Base-by-base conservation (phyloP, 2,113 vertebrate species). In the Cyprinodon tularosa region DNA sequence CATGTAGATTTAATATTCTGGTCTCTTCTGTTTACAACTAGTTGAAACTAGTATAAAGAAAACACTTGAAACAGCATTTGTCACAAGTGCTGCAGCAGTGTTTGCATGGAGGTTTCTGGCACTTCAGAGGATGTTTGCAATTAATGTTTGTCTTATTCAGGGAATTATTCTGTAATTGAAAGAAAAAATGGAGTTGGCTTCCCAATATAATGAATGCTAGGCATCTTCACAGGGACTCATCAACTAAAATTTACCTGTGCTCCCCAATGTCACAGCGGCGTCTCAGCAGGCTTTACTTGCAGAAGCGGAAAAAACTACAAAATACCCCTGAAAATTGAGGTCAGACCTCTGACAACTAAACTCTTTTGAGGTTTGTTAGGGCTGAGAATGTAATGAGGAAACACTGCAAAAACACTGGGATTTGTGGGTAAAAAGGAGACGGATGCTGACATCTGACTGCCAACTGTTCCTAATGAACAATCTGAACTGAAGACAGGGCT, bases 391-490 rank as follows among this genome's bases (percentile, higher is more conserved):
- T 81, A 83, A 84, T 81, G 80, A 87, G 85, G 42, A 76, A 74
- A 60, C 80, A 62, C 66, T 2, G 50, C 47, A 20, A 22, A 77
- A 71, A 78, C 67, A 45, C 53, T 45, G 66, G 44, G 76, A 79
- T 80, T 84, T 77, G 59, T 68, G 64, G 29, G 64, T 53, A 69
- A 76, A 57, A 70, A 71, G 36, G 47, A 85, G 74, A 72, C 62
- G 0, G 71, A 75, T 17, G 83, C 78, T 47, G 80, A 87, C 78
- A 42, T 74, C 61, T 72, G 80, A 81, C 76, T 75, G 61, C 82
- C 74, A 84, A 48, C 75, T 29, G 69, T 3, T 71, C 8, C 76
- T 89, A 87, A 87, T 85, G 75, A 85, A 83, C 77, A 74, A 77
- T 68, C 69, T 42, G 69, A 72, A 48, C 37, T n/a, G 42, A 22